Percentiles rank a stretch among this genome's conserved stretches.
Evolutionary conservation across 2,113 vertebrate species (phyloP).

Genomic region (Grallaria varia): DNA sequence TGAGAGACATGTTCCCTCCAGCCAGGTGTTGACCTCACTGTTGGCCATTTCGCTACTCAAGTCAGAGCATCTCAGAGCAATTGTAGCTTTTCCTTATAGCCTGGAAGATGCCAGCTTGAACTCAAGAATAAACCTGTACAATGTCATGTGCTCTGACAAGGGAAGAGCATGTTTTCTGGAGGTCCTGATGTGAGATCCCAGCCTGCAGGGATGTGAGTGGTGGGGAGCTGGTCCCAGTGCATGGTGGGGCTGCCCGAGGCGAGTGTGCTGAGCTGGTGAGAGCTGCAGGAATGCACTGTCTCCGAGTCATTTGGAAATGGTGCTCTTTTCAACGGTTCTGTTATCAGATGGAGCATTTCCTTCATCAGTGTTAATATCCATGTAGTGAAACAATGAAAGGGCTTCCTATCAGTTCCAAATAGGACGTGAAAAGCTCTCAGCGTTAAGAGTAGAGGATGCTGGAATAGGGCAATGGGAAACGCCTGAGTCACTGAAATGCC

Average conservation of each 20-base stretch:
- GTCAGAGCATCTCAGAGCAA: background rate
- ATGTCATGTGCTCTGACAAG: background rate
- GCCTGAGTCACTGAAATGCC: conserved; percentile 81
- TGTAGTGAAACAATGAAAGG: conserved; percentile 82
- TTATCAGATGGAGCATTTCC: conserved; percentile 87
- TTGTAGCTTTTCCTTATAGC: background rate
- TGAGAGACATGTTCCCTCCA: background rate
- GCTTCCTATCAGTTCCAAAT: conserved; percentile 86
- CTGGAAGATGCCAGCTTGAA: background rate
- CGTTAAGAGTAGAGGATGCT: conserved; percentile 82
- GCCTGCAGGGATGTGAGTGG: background rate
- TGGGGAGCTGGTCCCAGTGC: background rate
- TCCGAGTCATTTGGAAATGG: conserved; percentile 69
- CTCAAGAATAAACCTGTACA: background rate
- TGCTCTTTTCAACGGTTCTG: conserved; percentile 73
- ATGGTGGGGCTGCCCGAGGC: background rate
- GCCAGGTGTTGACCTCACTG: background rate
- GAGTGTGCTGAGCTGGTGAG: background rate
- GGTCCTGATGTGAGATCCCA: background rate
- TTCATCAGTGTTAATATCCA: conserved; percentile 84
- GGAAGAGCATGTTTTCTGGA: background rate
- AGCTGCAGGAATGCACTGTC: conserved; percentile 53
- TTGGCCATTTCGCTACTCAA: background rate
- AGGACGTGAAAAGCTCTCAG: conserved; percentile 82
- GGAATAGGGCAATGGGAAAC: conserved; percentile 85